Evolutionary conservation across 2,888 invertebrate genomes (phyloP).

Genomic region (Bellardia pandia): DNA sequence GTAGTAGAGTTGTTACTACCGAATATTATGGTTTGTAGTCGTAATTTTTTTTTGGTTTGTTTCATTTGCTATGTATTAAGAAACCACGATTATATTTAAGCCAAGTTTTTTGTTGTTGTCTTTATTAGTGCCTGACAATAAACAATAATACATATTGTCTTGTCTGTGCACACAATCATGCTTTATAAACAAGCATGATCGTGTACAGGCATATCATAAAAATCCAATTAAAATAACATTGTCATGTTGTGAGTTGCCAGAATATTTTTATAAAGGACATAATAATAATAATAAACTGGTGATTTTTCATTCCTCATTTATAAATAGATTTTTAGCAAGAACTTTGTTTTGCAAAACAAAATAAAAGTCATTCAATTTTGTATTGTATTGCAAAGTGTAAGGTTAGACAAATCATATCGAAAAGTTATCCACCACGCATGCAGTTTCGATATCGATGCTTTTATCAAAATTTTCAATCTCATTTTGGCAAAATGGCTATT

Average conservation of each 20-base stretch:
- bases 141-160: neutral
- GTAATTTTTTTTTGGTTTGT: neutral
- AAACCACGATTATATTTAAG: slow-evolving; percentile 38
- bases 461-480: too few relatives aligned
- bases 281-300: too few relatives aligned
- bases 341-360: too few relatives aligned
- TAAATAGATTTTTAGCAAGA: too few relatives aligned
- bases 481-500: too few relatives aligned
- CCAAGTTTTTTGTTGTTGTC: slow-evolving; percentile 19
- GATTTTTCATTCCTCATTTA: too few relatives aligned
- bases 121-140: slow-evolving; percentile 24
- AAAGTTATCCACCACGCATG: too few relatives aligned
- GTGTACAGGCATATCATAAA: neutral
- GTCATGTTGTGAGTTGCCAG: neutral
- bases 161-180: neutral
- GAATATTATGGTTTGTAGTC: neutral
- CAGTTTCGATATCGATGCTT: too few relatives aligned
- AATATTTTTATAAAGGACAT: neutral
- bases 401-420: too few relatives aligned
- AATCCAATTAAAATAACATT: neutral
- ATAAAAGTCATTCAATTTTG: too few relatives aligned
- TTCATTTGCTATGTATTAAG: slow-evolving; percentile 14
- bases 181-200: neutral
- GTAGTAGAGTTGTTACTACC: slow-evolving; percentile 19
- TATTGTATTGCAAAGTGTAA: too few relatives aligned